phyloP scores from a whole-genome alignment of 2,113 vertebrate genomes.

The Haliaeetus leucogaster region DNA sequence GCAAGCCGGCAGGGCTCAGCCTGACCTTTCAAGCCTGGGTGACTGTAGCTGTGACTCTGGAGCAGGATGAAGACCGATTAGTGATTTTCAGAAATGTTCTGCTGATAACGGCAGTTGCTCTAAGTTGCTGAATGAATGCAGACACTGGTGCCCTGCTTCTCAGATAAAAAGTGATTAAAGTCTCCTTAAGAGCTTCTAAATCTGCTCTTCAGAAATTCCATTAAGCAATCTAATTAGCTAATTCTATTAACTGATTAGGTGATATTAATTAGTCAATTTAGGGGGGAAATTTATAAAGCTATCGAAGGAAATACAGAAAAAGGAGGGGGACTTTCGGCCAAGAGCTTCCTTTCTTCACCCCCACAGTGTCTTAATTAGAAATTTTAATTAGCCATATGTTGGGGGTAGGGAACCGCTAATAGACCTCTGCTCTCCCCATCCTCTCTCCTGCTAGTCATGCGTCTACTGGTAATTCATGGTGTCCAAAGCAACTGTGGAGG shows the following conservation, averaged over 20 bases:
- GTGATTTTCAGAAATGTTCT: conserved; percentile 22
- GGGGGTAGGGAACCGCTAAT: background rate
- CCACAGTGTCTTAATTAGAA: conserved; percentile 55
- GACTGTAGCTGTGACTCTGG: background rate
- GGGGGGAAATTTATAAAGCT: conserved; percentile 57
- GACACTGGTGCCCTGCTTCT: background rate
- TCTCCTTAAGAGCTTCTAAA: conserved; percentile 64
- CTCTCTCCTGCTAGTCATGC: background rate
- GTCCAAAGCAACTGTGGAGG: background rate
- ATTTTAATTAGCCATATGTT: conserved; percentile 66
- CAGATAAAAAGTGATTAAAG: conserved; percentile 72
- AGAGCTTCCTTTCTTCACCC: conserved; percentile 46
- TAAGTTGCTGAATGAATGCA: conserved; percentile 15
- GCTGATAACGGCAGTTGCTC: background rate
- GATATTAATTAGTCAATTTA: conserved; percentile 72
- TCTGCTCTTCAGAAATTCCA: conserved; percentile 69
- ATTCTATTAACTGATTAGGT: conserved; percentile 73
- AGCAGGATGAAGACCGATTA: background rate
- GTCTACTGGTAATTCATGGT: background rate
- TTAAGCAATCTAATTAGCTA: conserved; percentile 72
- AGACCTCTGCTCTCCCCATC: background rate
- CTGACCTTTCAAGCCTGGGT: background rate
- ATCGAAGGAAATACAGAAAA: conserved; percentile 48
- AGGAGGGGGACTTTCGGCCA: conserved; percentile 37
- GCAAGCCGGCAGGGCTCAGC: background rate